Percentiles rank a stretch among this genome's conserved stretches.
Conservation (phyloP, 1,140 invertebrate genomes). For the Campodea augens region DNA sequence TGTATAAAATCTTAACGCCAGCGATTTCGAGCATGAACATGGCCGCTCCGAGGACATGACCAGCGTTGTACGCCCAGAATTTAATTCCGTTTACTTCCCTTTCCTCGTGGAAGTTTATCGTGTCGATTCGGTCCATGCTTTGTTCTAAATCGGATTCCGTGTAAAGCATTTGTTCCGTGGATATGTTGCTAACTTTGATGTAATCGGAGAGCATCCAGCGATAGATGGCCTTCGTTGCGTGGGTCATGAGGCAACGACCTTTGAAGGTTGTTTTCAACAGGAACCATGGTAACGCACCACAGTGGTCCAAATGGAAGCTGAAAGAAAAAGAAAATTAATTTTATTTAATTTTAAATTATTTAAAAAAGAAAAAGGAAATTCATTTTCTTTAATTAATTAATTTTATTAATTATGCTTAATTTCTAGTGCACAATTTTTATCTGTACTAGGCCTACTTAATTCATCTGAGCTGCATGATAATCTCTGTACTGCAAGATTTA, state of each 20-base stretch:
- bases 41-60: conserved; percentile 94
- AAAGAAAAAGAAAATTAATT: conserved; percentile 16
- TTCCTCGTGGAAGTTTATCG: conserved; percentile 95
- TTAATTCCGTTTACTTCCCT: conserved; percentile 91
- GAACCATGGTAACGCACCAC: conserved; percentile 95
- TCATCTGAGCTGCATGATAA: too few relatives aligned
- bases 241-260: conserved; percentile 98
- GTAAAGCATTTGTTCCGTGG: conserved; percentile 93
- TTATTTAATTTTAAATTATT: conserved; percentile 4
- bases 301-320: conserved; percentile 96
- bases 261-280: conserved; percentile 93
- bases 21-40: conserved; percentile 99
- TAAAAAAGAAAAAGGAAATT: too few relatives aligned
- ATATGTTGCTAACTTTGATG: conserved; percentile 97
- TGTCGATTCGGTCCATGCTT: conserved; percentile 98
- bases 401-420: too few relatives aligned
- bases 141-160: conserved; percentile 90
- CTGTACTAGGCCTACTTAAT: too few relatives aligned
- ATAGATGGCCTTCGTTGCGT: conserved; percentile 99
- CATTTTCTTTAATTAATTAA: too few relatives aligned
- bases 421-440: too few relatives aligned
- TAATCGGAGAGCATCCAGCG: conserved; percentile 97
- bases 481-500: too few relatives aligned
- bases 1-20: conserved; percentile 89
- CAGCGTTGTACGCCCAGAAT: conserved; percentile 98